Evolutionary conservation across 2,113 vertebrate species (phyloP).

Genomic region (Leucosticte australis): DNA sequence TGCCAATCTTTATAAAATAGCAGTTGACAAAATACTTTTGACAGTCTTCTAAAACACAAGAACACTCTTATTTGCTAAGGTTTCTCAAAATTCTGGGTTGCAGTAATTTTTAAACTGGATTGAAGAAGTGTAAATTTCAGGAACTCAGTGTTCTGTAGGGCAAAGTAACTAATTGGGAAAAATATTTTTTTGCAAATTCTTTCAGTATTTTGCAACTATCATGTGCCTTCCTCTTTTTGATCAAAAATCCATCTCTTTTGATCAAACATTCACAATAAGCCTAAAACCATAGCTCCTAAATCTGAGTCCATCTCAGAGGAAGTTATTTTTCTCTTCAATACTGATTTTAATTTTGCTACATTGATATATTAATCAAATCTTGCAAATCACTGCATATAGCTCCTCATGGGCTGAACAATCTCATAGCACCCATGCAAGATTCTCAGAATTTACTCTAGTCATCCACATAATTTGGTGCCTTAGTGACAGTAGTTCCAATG

Average conservation of each 20-base stretch:
- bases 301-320: not conserved
- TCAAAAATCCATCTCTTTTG: not conserved
- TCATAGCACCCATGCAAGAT: not conserved
- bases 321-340: not conserved
- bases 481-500: not conserved
- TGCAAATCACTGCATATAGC: not conserved
- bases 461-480: not conserved
- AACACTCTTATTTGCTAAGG: not conserved
- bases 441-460: not conserved
- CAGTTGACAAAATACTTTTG: not conserved
- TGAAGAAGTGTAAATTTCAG: not conserved
- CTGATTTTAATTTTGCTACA: not conserved
- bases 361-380: not conserved
- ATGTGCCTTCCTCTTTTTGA: not conserved
- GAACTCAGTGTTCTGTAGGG: not conserved
- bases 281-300: not conserved
- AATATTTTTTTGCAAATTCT: not conserved
- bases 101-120: not conserved
- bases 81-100: not conserved
- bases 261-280: not conserved
- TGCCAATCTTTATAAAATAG: not conserved
- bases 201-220: not conserved
- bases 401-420: not conserved
- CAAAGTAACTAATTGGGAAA: not conserved
- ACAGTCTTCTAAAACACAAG: not conserved